Evolutionary conservation across 2,113 vertebrate species (phyloP).

Genomic region (Clupea harengus): DNA sequence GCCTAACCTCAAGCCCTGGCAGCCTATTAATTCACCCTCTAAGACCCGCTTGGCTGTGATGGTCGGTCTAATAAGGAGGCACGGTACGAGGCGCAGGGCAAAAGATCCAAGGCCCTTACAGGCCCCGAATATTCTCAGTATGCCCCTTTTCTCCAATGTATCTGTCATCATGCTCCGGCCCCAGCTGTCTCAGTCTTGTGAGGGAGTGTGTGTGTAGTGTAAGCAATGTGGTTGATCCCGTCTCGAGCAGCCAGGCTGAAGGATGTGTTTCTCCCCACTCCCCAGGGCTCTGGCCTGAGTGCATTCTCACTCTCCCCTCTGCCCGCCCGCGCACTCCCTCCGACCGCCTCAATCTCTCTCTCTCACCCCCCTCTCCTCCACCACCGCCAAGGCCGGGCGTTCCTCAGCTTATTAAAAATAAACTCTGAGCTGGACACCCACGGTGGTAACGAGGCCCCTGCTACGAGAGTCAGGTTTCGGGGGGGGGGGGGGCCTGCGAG

Average conservation of each 20-base stretch:
- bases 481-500: neutral
- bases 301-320: conserved; percentile 14
- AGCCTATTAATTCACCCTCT: neutral
- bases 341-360: neutral
- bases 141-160: neutral
- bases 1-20: neutral
- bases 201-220: conserved; percentile 13
- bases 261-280: conserved; percentile 10
- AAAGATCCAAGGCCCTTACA: neutral
- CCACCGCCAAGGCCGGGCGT: neutral
- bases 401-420: conserved; percentile 60
- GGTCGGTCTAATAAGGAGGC: neutral
- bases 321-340: conserved; percentile 2
- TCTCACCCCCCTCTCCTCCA: neutral
- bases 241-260: neutral
- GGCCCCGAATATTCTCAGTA: neutral
- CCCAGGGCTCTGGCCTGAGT: neutral
- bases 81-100: neutral
- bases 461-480: conserved; percentile 37
- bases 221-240: conserved; percentile 12
- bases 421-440: conserved; percentile 48
- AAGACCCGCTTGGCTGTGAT: neutral
- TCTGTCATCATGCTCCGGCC: conserved; percentile 13
- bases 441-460: conserved; percentile 12
- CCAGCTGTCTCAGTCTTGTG: neutral